These are phyloP conservation scores for Todiramphus saurophagus DNA, from an alignment of 2,113 vertebrate genomes.

Conservation along the genomic window DNA sequence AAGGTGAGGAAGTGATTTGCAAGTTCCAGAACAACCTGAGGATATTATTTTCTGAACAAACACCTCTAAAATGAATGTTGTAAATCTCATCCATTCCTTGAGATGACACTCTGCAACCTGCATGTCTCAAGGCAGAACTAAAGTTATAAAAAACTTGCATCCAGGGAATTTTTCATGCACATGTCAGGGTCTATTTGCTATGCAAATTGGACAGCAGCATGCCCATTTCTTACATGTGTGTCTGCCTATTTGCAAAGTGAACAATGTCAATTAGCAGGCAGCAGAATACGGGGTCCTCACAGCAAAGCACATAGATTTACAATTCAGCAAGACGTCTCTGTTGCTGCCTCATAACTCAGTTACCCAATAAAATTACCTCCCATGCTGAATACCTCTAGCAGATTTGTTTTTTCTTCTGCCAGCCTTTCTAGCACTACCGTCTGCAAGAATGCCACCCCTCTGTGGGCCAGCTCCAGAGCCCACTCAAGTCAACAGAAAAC, in stretches of 20 bases:
- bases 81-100: background rate
- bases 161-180: background rate
- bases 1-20: background rate
- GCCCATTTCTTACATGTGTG: background rate
- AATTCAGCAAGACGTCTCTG: background rate
- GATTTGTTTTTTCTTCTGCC: background rate
- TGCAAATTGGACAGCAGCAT: constrained; percentile 3
- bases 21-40: background rate
- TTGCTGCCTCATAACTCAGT: background rate
- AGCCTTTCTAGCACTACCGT: background rate
- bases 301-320: background rate
- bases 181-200: background rate
- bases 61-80: background rate
- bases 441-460: background rate
- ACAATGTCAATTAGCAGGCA: background rate
- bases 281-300: background rate
- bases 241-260: constrained; percentile 1
- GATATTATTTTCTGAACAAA: constrained; percentile 1
- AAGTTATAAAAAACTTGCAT: background rate
- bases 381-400: background rate
- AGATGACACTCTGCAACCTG: background rate
- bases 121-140: background rate
- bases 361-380: background rate
- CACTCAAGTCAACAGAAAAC: background rate
- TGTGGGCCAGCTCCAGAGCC: background rate